Percentiles rank a stretch among this genome's conserved stretches.
These are phyloP conservation scores for Drosophila monieri DNA, from an alignment of 2,888 invertebrate genomes.

Conservation along the genomic window DNA sequence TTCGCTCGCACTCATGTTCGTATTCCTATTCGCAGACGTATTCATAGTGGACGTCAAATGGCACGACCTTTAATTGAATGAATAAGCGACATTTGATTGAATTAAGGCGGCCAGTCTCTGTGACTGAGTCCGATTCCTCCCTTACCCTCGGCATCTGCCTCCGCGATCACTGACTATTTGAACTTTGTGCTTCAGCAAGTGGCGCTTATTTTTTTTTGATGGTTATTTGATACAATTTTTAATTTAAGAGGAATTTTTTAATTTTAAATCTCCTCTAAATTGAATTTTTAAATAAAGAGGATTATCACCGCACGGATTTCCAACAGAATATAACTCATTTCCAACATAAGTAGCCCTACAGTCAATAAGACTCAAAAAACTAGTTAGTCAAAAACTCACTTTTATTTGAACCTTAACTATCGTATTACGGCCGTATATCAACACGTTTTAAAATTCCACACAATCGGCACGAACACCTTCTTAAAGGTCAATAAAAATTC, in stretches of 20 bases:
- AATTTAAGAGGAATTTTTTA: no score
- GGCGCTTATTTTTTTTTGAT: conserved; percentile 3
- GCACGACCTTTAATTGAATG: conserved; percentile 82
- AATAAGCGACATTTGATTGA: conserved; percentile 81
- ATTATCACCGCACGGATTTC: not conserved
- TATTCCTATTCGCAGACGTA: conserved; percentile 42
- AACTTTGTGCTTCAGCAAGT: conserved; percentile 6
- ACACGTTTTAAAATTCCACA: conserved; percentile 1
- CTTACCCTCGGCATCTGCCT: not conserved
- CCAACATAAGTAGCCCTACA: no score
- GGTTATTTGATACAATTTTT: not conserved
- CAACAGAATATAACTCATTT: not conserved
- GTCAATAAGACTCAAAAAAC: no score
- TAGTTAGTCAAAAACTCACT: conserved; percentile 4
- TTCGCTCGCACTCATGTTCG: conserved; percentile 21
- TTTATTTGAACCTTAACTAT: not conserved
- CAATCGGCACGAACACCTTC: not conserved
- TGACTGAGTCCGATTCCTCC: conserved; percentile 12
- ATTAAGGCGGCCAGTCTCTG: conserved; percentile 60
- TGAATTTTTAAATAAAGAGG: not conserved
- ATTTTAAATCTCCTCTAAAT: no score
- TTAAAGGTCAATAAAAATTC: conserved; percentile 10
- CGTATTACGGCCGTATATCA: not conserved
- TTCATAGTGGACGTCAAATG: conserved; percentile 69
- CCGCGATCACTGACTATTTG: not conserved